Percentiles rank a stretch among this genome's conserved stretches.
phyloP scores from a whole-genome alignment of 1,140 invertebrate species.

The Calycopis cecrops region DNA sequence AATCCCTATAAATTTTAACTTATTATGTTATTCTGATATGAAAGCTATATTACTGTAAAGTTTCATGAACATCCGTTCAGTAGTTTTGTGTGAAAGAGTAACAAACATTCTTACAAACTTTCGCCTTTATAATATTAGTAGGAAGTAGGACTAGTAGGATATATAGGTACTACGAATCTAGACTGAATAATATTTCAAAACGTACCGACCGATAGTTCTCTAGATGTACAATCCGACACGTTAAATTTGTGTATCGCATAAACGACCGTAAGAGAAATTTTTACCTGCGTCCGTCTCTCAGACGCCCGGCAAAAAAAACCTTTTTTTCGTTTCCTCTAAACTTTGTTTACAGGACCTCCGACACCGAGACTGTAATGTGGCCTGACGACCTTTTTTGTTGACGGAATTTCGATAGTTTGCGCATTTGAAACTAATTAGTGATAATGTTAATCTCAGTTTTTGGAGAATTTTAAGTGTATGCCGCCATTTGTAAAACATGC shows the following conservation, averaged over 20 bases:
- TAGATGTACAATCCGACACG: background rate
- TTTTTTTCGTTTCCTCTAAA: slow-evolving; percentile 53
- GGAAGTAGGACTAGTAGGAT: too few relatives aligned
- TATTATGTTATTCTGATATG: too few relatives aligned
- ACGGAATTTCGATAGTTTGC: slow-evolving; percentile 42
- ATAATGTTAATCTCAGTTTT: slow-evolving; percentile 34
- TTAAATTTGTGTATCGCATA: background rate
- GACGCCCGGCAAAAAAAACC: slow-evolving; percentile 38
- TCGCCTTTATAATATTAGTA: too few relatives aligned
- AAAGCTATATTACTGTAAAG: too few relatives aligned
- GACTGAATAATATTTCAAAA: too few relatives aligned
- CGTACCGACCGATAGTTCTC: too few relatives aligned
- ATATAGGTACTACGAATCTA: too few relatives aligned
- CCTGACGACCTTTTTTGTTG: slow-evolving; percentile 56
- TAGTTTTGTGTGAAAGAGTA: too few relatives aligned
- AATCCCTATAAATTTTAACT: too few relatives aligned
- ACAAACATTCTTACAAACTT: too few relatives aligned
- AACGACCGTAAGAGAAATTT: slow-evolving; percentile 35
- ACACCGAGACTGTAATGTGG: slow-evolving; percentile 45
- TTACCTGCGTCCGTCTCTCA: slow-evolving; percentile 56
- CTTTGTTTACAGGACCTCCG: slow-evolving; percentile 69
- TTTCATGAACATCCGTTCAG: too few relatives aligned
- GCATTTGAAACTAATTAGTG: slow-evolving; percentile 46
- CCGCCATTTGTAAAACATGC: too few relatives aligned
- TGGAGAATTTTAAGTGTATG: slow-evolving; percentile 28